Conservation (phyloP, 1,140 invertebrate species). For the Hyposmocoma kahamanoa region DNA sequence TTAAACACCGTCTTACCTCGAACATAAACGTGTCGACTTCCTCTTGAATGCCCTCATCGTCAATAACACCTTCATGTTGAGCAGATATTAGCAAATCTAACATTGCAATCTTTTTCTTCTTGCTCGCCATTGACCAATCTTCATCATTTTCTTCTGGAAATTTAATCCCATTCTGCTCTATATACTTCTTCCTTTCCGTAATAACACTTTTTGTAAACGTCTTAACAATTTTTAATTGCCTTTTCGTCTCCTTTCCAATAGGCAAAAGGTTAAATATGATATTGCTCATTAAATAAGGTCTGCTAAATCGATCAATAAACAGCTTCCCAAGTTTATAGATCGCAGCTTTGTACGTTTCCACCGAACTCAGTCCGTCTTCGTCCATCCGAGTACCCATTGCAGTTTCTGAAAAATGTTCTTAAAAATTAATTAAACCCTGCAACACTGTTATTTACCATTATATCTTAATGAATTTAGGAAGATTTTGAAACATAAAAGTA, state of each 20-base stretch:
- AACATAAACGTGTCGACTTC: slow-evolving; percentile 86
- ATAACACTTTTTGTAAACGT: slow-evolving; percentile 23
- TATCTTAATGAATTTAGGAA: too few relatives aligned
- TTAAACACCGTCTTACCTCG: slow-evolving; percentile 73
- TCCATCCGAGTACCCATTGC: slow-evolving; percentile 12
- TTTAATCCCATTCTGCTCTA: slow-evolving; percentile 5
- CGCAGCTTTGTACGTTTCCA: slow-evolving; percentile 3
- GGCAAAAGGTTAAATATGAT: background rate
- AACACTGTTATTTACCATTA: too few relatives aligned
- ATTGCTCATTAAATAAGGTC: background rate
- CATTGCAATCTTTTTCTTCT: slow-evolving; percentile 80
- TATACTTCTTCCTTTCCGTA: slow-evolving; percentile 10
- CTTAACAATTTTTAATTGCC: slow-evolving; percentile 13
- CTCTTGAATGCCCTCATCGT: slow-evolving; percentile 75
- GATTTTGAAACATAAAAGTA: too few relatives aligned
- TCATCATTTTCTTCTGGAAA: slow-evolving; percentile 14
- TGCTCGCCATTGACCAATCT: slow-evolving; percentile 4
- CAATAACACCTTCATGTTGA: slow-evolving; percentile 68
- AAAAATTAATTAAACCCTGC: too few relatives aligned
- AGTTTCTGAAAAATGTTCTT: slow-evolving; percentile 5
- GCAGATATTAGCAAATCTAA: slow-evolving; percentile 83
- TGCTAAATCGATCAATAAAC: background rate
- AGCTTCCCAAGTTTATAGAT: slow-evolving; percentile 9
- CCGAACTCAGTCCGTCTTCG: slow-evolving; percentile 12
- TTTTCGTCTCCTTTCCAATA: slow-evolving; percentile 14